phyloP scores from a whole-genome alignment of 2,797 vertebrate genomes.

The Liparis tanakae region DNA sequence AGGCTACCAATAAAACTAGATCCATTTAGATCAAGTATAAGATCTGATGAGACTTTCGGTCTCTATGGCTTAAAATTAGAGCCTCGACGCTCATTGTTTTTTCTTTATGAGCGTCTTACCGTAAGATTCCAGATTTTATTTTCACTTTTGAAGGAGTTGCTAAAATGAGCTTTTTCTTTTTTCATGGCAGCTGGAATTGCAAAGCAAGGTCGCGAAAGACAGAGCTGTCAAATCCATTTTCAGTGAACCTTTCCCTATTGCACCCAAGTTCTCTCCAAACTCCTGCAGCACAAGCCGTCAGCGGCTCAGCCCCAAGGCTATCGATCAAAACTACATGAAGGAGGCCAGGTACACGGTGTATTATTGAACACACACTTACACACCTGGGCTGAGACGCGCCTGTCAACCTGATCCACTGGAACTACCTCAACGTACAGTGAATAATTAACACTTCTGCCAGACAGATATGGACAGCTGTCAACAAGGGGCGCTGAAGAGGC shows the following conservation, averaged over 20 bases:
- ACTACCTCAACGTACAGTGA: slow-evolving; percentile 53
- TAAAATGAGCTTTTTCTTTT: slow-evolving; percentile 17
- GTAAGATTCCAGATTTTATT: background rate
- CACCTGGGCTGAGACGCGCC: slow-evolving; percentile 61
- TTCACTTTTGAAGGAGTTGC: slow-evolving; percentile 1
- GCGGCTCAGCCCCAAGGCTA: slow-evolving; percentile 64
- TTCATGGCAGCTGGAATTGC: slow-evolving; percentile 25
- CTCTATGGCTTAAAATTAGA: background rate
- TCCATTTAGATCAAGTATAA: background rate
- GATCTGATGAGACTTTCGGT: background rate
- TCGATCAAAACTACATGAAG: slow-evolving; percentile 78
- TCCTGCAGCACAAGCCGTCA: slow-evolving; percentile 54
- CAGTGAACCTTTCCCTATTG: slow-evolving; percentile 51
- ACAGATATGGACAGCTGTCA: slow-evolving; percentile 59
- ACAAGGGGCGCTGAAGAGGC: slow-evolving; percentile 15
- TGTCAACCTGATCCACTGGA: slow-evolving; percentile 58
- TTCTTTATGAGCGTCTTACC: background rate
- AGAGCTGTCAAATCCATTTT: slow-evolving; percentile 60
- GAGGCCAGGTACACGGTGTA: slow-evolving; percentile 55
- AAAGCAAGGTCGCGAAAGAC: slow-evolving; percentile 38
- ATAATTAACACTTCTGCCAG: slow-evolving; percentile 63
- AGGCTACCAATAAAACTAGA: slow-evolving; percentile 1
- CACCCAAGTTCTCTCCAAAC: slow-evolving; percentile 59
- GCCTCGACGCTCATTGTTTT: background rate
- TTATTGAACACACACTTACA: slow-evolving; percentile 69